Percentiles rank a stretch among this genome's conserved stretches.
Evolutionary conservation across 2,113 vertebrate genomes (phyloP).

Genomic region (Anarrhichthys ocellatus): DNA sequence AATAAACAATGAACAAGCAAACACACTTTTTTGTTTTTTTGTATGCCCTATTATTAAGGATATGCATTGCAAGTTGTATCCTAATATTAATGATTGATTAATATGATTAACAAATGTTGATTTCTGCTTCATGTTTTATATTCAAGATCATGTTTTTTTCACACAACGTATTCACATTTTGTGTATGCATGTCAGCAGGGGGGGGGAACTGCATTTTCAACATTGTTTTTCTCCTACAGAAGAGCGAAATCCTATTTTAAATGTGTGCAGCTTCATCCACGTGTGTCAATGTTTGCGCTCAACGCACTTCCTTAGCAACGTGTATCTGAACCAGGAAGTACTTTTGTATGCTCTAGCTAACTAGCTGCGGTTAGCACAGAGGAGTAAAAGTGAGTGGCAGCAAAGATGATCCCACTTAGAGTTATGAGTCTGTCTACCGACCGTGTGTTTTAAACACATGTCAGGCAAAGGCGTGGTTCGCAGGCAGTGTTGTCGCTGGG

Average conservation of each 20-base stretch:
- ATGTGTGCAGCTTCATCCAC: constrained; percentile 35
- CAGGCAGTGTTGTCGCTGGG: constrained; percentile 13
- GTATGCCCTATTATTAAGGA: neutral
- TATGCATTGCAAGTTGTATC: neutral
- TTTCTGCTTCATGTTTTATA: neutral
- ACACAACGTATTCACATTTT: neutral
- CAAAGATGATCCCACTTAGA: constrained; percentile 38
- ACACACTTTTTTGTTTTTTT: neutral
- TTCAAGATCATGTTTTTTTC: neutral
- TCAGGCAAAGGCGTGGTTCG: neutral
- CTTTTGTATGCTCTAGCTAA: constrained; percentile 46
- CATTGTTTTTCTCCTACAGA: neutral
- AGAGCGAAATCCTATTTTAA: neutral
- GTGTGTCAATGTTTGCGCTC: constrained; percentile 47
- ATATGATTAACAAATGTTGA: neutral
- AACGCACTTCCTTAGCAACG: constrained; percentile 76
- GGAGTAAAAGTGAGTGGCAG: constrained; percentile 32
- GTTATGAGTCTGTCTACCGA: neutral
- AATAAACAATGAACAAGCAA: neutral
- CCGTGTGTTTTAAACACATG: constrained; percentile 6
- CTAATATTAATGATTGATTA: neutral
- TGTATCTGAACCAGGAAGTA: constrained; percentile 82
- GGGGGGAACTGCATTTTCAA: neutral
- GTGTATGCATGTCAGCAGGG: neutral
- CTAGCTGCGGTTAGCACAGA: constrained; percentile 28